Evolutionary conservation across 2,888 invertebrate species (phyloP).

Genomic region (Rhogogaster chlorosoma): DNA sequence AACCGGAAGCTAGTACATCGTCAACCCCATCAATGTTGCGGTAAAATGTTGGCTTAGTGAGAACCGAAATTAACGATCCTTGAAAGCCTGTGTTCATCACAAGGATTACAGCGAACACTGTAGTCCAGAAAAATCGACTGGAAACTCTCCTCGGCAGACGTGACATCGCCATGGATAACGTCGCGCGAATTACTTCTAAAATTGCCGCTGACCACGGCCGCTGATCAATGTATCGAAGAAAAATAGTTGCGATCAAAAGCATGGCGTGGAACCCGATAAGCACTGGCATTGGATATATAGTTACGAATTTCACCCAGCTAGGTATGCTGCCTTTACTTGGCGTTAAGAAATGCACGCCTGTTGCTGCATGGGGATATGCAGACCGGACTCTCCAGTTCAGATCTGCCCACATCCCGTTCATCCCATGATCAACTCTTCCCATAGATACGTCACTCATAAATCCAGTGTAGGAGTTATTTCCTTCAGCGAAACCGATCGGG

Average conservation of each 20-base stretch:
- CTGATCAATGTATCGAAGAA: slow-evolving; percentile 45
- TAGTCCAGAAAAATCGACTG: slow-evolving; percentile 56
- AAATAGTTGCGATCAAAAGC: slow-evolving; percentile 11
- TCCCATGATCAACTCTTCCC: slow-evolving; percentile 60
- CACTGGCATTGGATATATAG: slow-evolving; percentile 52
- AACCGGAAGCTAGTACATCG: slow-evolving; percentile 54
- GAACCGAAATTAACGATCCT: slow-evolving; percentile 58
- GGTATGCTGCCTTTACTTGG: slow-evolving; percentile 51
- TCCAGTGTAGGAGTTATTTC: slow-evolving; percentile 24
- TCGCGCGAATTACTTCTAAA: slow-evolving; percentile 58
- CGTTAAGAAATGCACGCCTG: slow-evolving; percentile 61
- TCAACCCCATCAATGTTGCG: slow-evolving; percentile 55
- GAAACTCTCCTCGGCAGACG: slow-evolving; percentile 46
- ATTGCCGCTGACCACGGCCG: slow-evolving; percentile 43
- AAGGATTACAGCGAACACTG: slow-evolving; percentile 53
- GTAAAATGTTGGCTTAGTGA: slow-evolving; percentile 55
- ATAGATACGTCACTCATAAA: slow-evolving; percentile 57
- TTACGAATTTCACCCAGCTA: slow-evolving; percentile 55
- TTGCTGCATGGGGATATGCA: slow-evolving; percentile 61
- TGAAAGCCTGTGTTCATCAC: slow-evolving; percentile 59
- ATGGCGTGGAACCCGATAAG: neutral
- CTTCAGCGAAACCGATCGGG: neutral
- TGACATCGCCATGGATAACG: slow-evolving; percentile 54
- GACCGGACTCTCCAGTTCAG: slow-evolving; percentile 58
- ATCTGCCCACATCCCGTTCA: slow-evolving; percentile 57